These are phyloP conservation scores for Micrasema longulum DNA, from an alignment of 1,140 invertebrate species.

Conservation along the genomic window DNA sequence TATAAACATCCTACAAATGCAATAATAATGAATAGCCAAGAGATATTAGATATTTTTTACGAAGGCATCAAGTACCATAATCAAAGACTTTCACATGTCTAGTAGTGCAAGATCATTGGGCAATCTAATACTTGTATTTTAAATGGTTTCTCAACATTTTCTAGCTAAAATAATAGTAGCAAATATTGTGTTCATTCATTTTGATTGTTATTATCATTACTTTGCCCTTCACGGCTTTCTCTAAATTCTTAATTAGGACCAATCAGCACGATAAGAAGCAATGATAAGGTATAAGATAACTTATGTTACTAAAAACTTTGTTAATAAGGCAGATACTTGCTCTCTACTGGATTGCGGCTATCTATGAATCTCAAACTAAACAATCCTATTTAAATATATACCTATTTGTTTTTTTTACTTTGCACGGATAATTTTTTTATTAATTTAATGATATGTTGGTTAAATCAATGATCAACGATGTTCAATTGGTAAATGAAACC, in stretches of 20 bases:
- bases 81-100: slow-evolving; percentile 21
- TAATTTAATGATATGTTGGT: too few species aligned
- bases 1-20: slow-evolving; percentile 16
- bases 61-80: slow-evolving; percentile 17
- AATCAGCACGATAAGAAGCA: slow-evolving; percentile 15
- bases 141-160: background rate
- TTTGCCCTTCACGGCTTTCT: slow-evolving; percentile 23
- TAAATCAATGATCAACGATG: too few species aligned
- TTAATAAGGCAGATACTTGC: background rate
- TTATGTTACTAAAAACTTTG: background rate
- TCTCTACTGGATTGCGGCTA: background rate
- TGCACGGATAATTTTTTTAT: too few species aligned
- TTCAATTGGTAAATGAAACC: too few species aligned
- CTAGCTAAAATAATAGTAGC: background rate
- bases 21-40: slow-evolving; percentile 9
- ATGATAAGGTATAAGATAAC: slow-evolving; percentile 26
- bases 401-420: too few species aligned
- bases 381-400: background rate
- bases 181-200: background rate
- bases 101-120: background rate
- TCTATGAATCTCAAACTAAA: background rate
- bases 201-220: background rate
- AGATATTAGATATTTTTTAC: slow-evolving; percentile 6
- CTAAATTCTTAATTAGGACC: slow-evolving; percentile 15
- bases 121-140: background rate